A percentile compares a stretch with the other conserved stretches of the same genome.
phyloP scores from a whole-genome alignment of 2,888 invertebrate genomes.

The Polyommatus icarus region DNA sequence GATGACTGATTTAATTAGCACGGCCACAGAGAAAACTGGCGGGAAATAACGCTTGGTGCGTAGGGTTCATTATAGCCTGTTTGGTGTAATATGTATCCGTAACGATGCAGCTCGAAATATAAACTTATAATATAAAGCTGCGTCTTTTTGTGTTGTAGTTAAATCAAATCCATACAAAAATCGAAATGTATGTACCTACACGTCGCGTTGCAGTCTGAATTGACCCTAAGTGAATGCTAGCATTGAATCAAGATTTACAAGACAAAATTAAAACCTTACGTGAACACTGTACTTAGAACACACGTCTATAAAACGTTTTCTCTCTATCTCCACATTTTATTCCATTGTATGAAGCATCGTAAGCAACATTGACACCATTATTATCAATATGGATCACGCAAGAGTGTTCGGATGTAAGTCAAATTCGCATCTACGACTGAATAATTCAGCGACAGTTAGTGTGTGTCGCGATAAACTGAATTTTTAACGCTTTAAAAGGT shows the following conservation, averaged over 20 bases:
- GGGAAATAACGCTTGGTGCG: not conserved
- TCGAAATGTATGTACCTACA: too few species aligned
- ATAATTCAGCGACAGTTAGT: conserved; percentile 9
- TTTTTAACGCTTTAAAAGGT: conserved; percentile 22
- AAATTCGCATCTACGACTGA: conserved; percentile 5
- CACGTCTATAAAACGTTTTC: not conserved
- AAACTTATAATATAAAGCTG: too few species aligned
- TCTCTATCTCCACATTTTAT: not conserved
- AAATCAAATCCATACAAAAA: too few species aligned
- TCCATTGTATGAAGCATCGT: not conserved
- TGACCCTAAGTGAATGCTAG: too few species aligned
- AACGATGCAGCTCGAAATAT: too few species aligned
- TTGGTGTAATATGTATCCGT: too few species aligned
- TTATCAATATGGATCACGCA: conserved; percentile 19
- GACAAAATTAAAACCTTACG: not conserved
- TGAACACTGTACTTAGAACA: not conserved
- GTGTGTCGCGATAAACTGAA: conserved; percentile 23
- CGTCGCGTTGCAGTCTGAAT: too few species aligned
- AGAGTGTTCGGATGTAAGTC: not conserved
- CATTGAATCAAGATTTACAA: not conserved
- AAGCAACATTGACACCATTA: conserved; percentile 4
- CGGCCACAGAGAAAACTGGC: not conserved
- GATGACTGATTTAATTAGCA: conserved; percentile 19
- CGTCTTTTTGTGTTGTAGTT: too few species aligned
- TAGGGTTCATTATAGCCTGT: too few species aligned